Evolutionary conservation across 2,797 vertebrate species (phyloP), one percentile per base, ranked within the genome.

Genomic region (Aplochiton taeniatus): DNA sequence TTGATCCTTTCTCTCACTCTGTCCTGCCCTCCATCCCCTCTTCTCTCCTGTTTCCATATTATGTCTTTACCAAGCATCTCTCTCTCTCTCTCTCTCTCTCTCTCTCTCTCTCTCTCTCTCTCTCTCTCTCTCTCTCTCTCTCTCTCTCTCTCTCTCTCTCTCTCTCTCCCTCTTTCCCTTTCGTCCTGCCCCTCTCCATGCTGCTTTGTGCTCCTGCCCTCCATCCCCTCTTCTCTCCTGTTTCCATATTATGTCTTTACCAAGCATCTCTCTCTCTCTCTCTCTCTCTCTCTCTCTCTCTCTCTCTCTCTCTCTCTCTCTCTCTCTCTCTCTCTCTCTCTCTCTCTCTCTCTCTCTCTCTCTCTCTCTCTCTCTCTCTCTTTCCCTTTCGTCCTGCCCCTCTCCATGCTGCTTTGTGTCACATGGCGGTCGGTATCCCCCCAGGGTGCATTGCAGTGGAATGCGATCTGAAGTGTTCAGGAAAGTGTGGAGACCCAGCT

Each of bases 391-490:
- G 70, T 41, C 41, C 68, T 60, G 45, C 10, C 10, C 42, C 17
- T 61, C 18, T 17, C 42, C 14, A 8, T 12, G 9, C 4, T 64
- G 56, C 60, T 59, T 14, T 45, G 31, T 75, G 81, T 83, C 77
- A 84, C 77, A 81, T 74, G 80, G 72, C 66, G 61, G 65, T 20
- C 79, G 54, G 62, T 17, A 58, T 70, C 77, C 76, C 31, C 77
- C 69, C 4, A 13, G 73, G 77, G 71, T 78, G 71, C 61, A 63
- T 80, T 79, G 70, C 69, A 72, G 59, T 72, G 66, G 75, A 83
- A 77, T 80, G 77, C 68, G 60, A 69, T 76, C 74, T 70, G 69
- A 77, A 82, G 79, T 79, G 77, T 73, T 69, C 74, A 69, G 53
- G 68, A 68, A 72, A 69, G 77, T 75, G 72, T 72, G 59, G 60